A percentile compares a stretch with the other conserved stretches of the same genome.
Evolutionary conservation across 2,113 vertebrate genomes (phyloP).

Genomic region (Hepsetus odoe): DNA sequence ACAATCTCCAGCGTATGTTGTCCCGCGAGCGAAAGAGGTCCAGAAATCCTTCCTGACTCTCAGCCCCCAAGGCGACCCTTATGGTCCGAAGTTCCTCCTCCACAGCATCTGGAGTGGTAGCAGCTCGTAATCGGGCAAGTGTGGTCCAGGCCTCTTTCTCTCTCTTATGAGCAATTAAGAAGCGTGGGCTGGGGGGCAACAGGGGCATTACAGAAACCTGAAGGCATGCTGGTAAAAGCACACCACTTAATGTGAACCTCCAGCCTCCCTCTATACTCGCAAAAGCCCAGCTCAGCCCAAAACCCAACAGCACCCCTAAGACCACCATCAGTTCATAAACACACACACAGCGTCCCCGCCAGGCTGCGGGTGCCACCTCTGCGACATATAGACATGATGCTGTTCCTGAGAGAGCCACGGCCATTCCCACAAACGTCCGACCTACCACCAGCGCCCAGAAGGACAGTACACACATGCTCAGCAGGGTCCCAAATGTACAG

Average conservation of each 20-base stretch:
- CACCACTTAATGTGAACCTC: conserved; percentile 90
- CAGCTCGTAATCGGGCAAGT: conserved; percentile 78
- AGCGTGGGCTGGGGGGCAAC: conserved; percentile 91
- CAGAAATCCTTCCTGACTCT: conserved; percentile 82
- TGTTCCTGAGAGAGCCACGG: conserved; percentile 88
- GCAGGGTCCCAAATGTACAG: conserved; percentile 80
- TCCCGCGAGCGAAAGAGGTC: conserved; percentile 87
- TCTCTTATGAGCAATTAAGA: conserved; percentile 83
- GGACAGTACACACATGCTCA: conserved; percentile 77
- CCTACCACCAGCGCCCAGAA: conserved; percentile 80
- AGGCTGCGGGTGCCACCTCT: conserved; percentile 87
- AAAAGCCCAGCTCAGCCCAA: conserved; percentile 88
- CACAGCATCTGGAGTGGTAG: conserved; percentile 56
- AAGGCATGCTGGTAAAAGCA: conserved; percentile 83
- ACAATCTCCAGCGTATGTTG: conserved; percentile 87
- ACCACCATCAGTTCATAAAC: conserved; percentile 95
- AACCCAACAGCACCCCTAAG: conserved; percentile 87
- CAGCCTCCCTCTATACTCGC: conserved; percentile 80
- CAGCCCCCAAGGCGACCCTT: conserved; percentile 85
- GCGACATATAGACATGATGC: conserved; percentile 92
- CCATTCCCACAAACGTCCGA: conserved; percentile 86
- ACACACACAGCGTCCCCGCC: conserved; percentile 88
- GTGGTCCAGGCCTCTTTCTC: conserved; percentile 82
- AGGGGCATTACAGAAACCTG: conserved; percentile 85
- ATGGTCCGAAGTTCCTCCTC: conserved; percentile 83